Conservation (phyloP, 2,113 vertebrate genomes). For the Passer domesticus region DNA sequence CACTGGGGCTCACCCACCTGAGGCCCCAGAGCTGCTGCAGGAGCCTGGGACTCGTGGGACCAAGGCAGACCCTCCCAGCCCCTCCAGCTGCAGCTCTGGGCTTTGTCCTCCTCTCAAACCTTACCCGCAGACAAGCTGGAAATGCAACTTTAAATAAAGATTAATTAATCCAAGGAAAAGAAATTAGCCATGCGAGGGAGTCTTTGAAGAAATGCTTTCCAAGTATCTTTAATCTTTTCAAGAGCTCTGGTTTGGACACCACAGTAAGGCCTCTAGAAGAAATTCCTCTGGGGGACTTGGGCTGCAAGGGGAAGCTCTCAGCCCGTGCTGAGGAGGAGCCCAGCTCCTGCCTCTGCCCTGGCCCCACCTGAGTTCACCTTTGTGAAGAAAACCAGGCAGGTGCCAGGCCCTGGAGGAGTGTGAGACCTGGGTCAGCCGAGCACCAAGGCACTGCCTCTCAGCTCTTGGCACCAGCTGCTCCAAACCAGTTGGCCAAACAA, state of each 20-base stretch:
- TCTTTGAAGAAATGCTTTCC: neutral
- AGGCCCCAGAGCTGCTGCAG: neutral
- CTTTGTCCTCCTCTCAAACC: neutral
- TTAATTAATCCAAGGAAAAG: neutral
- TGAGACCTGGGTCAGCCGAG: neutral
- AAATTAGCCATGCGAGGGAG: neutral
- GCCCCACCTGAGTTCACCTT: neutral
- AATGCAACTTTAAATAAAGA: neutral
- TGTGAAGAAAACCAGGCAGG: neutral
- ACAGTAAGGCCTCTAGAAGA: neutral
- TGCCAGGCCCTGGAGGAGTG: neutral
- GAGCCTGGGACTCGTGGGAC: accelerated
- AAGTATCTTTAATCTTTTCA: neutral
- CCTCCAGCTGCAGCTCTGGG: neutral
- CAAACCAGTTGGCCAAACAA: neutral
- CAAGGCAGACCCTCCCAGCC: neutral
- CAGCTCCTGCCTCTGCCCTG: neutral
- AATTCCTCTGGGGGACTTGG: neutral
- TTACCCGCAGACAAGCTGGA: neutral
- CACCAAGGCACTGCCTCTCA: neutral
- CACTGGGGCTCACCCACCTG: neutral
- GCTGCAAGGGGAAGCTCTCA: neutral
- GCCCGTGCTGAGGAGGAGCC: accelerated
- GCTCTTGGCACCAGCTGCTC: neutral
- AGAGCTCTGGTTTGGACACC: neutral